Base-by-base conservation (phyloP, 2,888 invertebrate species). In the Lasius platythorax region DNA sequence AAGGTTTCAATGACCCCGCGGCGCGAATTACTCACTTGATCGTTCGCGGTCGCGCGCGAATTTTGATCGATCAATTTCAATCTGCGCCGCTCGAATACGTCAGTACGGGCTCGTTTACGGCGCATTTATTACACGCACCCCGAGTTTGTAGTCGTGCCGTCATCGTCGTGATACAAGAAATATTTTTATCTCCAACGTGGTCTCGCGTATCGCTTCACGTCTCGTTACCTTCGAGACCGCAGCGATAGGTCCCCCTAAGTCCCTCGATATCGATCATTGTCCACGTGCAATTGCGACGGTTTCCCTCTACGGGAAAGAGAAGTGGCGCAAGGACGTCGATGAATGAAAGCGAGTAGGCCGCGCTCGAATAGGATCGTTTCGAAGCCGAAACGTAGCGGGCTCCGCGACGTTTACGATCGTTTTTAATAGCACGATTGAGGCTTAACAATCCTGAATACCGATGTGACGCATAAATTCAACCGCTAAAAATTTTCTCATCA, bases 21-120 rank as follows among this genome's bases (percentile, higher is more conserved):
- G 63, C 83, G 90, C 91, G 88, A 92, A 91, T 92, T 90, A 87
- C 89, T 87, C 89, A 63, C 85, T 86, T 84, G 84, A 85, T 85
- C 86, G 85, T 79, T 79, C 85, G 66, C 70, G 67, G 43, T 76
- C 67, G 66, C 74, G 74, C 43, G 73, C 79, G 72, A 83, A 87
- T 91, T 91, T 88, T 87, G 85, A 91, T 91, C 89, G 88, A 89
- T 88, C 88, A 90, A 91, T 91, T 90, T 90, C 85, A 88, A 92
- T 89, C 86, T 83, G 30, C 67, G 18, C n/a, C 33, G 23, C 68
- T 9, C 43, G 53, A 33, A 67, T 61, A 75, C 84, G 40, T 78
- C 74, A 58, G 50, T 68, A 23, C 70, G 53, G 53, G 79, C 74
- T 64, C 81, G 61, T 83, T 87, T 76, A 61, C 67, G 30, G 28